Evolutionary conservation across 2,888 invertebrate species (phyloP).

Genomic region (Rutpela maculata): DNA sequence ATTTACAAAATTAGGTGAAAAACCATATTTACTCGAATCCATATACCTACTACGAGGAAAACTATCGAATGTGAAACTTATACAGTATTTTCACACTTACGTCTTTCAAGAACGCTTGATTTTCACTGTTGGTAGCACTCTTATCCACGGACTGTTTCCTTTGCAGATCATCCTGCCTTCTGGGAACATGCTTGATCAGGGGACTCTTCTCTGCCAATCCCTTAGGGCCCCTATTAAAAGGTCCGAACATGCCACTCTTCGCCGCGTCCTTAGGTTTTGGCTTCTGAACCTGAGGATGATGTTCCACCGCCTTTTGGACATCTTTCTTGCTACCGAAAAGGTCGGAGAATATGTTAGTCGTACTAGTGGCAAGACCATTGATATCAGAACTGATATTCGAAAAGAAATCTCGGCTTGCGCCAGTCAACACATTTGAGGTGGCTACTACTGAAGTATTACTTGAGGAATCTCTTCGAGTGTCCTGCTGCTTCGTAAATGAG

Average conservation of each 20-base stretch:
- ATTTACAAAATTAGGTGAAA: background rate
- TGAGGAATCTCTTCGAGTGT: conserved; percentile 77
- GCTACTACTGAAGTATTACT: conserved; percentile 80
- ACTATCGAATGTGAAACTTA: too few species aligned
- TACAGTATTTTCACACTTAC: conserved; percentile 74
- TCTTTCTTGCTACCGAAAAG: conserved; percentile 86
- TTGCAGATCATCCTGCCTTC: conserved; percentile 81
- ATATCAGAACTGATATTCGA: conserved; percentile 94
- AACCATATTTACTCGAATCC: too few species aligned
- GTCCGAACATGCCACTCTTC: conserved; percentile 81
- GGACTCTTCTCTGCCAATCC: conserved; percentile 93
- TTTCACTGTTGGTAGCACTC: conserved; percentile 88
- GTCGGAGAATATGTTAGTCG: conserved; percentile 95
- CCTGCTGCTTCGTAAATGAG: conserved; percentile 68
- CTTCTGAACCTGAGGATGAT: conserved; percentile 68
- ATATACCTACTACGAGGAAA: too few species aligned
- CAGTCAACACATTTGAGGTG: conserved; percentile 78
- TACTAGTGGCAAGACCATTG: conserved; percentile 94
- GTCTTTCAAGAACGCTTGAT: conserved; percentile 95
- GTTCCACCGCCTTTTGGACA: conserved; percentile 60
- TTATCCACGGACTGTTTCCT: conserved; percentile 83
- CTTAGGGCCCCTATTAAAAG: conserved; percentile 86
- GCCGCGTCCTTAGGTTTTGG: conserved; percentile 67
- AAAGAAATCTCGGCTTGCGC: conserved; percentile 88
- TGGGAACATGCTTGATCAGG: conserved; percentile 87